Evolutionary conservation across 2,797 vertebrate species (phyloP).

Genomic region (Oryzias sinensis): DNA sequence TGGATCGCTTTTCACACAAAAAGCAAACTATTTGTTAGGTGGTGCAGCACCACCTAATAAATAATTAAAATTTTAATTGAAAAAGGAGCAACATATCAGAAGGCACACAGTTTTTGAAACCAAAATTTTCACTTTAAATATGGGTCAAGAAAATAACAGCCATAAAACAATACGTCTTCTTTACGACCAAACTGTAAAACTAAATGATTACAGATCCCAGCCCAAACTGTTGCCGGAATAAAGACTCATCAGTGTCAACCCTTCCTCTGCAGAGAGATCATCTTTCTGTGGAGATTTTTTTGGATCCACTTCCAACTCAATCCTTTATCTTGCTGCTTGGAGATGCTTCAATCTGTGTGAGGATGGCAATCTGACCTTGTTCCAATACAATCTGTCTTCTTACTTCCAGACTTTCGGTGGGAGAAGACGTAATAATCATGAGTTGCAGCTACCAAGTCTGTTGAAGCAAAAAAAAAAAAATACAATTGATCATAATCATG

Average conservation of each 20-base stretch:
- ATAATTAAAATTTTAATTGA: no score
- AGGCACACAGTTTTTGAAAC: no score
- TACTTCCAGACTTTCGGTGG: slow-evolving; percentile 36
- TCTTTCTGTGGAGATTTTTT: slow-evolving; percentile 65
- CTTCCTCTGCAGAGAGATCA: slow-evolving; percentile 55
- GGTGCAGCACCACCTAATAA: no score
- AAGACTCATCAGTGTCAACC: slow-evolving; percentile 58
- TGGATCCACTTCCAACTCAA: slow-evolving; percentile 48
- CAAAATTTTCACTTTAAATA: no score
- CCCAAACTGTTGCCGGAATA: slow-evolving; percentile 53
- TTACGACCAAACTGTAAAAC: background rate
- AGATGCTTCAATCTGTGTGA: slow-evolving; percentile 57
- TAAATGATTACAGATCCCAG: slow-evolving; percentile 59
- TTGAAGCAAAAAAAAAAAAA: background rate
- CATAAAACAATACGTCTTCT: no score
- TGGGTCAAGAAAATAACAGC: no score
- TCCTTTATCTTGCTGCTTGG: slow-evolving; percentile 70
- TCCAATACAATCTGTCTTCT: slow-evolving; percentile 34
- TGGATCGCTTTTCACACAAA: no score
- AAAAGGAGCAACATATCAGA: no score
- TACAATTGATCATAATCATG: background rate
- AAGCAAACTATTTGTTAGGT: no score
- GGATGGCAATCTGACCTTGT: slow-evolving; percentile 55
- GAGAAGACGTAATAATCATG: slow-evolving; percentile 16
- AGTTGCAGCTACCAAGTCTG: slow-evolving; percentile 4